Percentiles rank a stretch among this genome's conserved stretches.
phyloP scores from a whole-genome alignment of 2,797 vertebrate species.

The Malurus splendens region DNA sequence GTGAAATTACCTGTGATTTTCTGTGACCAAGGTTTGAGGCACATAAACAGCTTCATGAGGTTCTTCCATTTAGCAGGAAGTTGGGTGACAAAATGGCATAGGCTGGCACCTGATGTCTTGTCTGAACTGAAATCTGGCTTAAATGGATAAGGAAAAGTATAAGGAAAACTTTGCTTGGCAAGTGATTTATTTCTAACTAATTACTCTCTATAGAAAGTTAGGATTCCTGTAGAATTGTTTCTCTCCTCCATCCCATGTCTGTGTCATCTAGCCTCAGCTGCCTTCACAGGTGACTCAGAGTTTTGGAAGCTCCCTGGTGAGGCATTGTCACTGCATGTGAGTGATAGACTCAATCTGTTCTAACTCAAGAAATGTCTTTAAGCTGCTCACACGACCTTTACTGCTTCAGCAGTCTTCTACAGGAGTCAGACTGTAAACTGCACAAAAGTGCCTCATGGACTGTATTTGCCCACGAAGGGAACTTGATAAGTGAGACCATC shows the following conservation, averaged over 20 bases:
- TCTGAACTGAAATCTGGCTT: background rate
- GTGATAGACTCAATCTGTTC: background rate
- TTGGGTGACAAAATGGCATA: background rate
- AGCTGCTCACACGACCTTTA: background rate
- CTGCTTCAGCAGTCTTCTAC: background rate
- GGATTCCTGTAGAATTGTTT: background rate
- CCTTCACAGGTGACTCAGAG: background rate
- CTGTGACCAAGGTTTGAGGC: background rate
- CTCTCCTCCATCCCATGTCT: background rate
- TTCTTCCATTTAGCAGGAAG: background rate
- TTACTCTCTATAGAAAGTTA: background rate
- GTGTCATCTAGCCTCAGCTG: background rate
- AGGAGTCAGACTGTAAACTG: background rate
- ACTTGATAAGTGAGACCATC: background rate
- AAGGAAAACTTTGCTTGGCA: background rate
- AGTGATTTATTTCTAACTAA: background rate
- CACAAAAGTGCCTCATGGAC: background rate
- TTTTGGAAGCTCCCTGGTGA: background rate
- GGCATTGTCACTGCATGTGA: background rate
- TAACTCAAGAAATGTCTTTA: background rate
- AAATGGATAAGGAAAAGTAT: background rate
- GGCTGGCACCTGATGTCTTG: background rate
- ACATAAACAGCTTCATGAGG: background rate
- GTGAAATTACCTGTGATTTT: background rate
- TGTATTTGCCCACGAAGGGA: background rate